A percentile compares a stretch with the other conserved stretches of the same genome.
phyloP scores from a whole-genome alignment of 2,888 invertebrate species.

The Bursaphelenchus okinawaensis region DNA sequence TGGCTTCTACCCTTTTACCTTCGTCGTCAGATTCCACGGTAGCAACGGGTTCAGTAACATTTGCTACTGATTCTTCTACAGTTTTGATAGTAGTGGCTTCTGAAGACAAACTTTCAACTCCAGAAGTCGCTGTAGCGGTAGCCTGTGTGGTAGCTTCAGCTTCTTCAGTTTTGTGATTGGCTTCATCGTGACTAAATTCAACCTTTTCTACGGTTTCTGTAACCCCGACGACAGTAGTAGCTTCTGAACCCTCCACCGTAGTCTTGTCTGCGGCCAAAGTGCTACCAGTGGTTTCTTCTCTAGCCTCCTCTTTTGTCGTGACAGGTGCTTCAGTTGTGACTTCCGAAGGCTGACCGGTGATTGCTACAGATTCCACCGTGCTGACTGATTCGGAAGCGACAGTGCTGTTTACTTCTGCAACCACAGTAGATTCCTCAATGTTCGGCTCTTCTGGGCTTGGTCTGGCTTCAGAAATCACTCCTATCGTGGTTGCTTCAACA shows the following conservation, averaged over 20 bases:
- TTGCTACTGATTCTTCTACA: too few relatives aligned
- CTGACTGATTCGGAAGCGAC: constrained; percentile 1
- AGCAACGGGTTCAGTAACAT: too few relatives aligned
- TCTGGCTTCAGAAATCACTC: too few relatives aligned
- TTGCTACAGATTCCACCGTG: constrained; percentile 1
- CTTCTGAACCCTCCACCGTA: background rate
- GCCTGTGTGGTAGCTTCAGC: constrained; percentile 10
- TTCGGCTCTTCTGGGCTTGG: too few relatives aligned
- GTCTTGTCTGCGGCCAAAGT: background rate
- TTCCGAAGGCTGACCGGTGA: constrained; percentile 1
- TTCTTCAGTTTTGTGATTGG: too few relatives aligned
- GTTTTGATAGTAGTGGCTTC: background rate
- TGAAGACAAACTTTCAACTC: background rate
- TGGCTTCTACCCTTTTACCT: background rate
- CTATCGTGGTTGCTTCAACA: background rate
- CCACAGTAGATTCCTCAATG: too few relatives aligned
- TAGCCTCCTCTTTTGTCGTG: background rate
- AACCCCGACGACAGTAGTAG: background rate
- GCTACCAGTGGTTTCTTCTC: background rate
- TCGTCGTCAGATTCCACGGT: background rate
- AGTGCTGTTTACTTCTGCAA: too few relatives aligned
- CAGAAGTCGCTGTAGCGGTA: background rate
- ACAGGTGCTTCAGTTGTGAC: background rate
- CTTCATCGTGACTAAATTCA: too few relatives aligned
- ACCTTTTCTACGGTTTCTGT: background rate